Percentiles rank a stretch among this genome's conserved stretches.
These are phyloP conservation scores for Drosophila acutilabella DNA, from an alignment of 2,888 invertebrate species.

Conservation along the genomic window DNA sequence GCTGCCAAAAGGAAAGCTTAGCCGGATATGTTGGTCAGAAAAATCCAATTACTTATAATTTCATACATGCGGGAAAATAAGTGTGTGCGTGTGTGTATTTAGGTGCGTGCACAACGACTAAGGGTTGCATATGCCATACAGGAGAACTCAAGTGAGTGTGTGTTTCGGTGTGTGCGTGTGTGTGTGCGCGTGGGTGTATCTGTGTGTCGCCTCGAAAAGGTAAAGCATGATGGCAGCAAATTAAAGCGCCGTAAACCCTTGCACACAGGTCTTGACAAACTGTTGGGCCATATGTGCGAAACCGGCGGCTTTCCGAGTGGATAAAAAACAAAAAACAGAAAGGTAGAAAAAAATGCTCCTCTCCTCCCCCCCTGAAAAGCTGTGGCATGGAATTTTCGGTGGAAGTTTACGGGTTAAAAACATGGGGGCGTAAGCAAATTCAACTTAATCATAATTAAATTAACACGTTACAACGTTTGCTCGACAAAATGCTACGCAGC, in stretches of 20 bases:
- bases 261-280: constrained; percentile 51
- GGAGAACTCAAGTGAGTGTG: constrained; percentile 30
- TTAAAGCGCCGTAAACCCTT: constrained; percentile 56
- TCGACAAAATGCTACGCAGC: background rate
- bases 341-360: too few species aligned
- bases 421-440: constrained; percentile 36
- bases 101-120: constrained; percentile 33
- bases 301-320: constrained; percentile 33
- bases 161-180: background rate
- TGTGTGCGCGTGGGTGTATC: constrained; percentile 7
- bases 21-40: constrained; percentile 51
- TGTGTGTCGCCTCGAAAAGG: constrained; percentile 22
- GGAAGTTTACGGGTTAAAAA: background rate
- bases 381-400: background rate
- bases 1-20: constrained; percentile 14
- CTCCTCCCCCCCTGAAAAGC: background rate
- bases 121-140: constrained; percentile 33
- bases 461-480: constrained; percentile 46
- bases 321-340: constrained; percentile 27
- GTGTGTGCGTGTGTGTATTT: constrained; percentile 14
- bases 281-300: constrained; percentile 46
- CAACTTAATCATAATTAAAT: constrained; percentile 62
- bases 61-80: constrained; percentile 27
- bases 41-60: constrained; percentile 62
- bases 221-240: constrained; percentile 53